Conservation (phyloP, 1,140 invertebrate genomes). For the Aphelinus certus region DNA sequence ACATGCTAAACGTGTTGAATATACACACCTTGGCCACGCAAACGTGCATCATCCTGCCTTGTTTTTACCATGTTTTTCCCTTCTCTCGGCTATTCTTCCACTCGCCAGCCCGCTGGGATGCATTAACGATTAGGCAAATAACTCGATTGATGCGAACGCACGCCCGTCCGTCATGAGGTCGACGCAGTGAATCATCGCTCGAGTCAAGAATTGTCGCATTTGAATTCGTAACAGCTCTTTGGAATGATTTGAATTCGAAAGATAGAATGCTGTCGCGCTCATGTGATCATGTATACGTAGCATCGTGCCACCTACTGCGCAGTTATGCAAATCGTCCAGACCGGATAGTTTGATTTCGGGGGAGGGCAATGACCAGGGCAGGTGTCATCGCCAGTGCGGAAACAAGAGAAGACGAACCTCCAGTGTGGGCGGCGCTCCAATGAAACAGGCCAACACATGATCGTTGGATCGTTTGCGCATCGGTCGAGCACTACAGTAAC, state of each 20-base stretch:
- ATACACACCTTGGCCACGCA: conserved; percentile 29
- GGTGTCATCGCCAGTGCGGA: neutral
- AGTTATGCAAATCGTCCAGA: conserved; percentile 1
- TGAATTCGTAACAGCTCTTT: too few relatives aligned
- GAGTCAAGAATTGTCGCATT: too few relatives aligned
- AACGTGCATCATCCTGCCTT: too few relatives aligned
- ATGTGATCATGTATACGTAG: neutral
- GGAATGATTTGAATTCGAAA: neutral
- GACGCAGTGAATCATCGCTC: too few relatives aligned
- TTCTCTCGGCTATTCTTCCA: conserved; percentile 22
- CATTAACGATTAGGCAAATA: too few relatives aligned
- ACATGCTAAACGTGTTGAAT: conserved; percentile 25
- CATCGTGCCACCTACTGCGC: too few relatives aligned
- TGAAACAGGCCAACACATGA: conserved; percentile 30
- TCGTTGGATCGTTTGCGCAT: conserved; percentile 16
- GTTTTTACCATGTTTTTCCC: too few relatives aligned
- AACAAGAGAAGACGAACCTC: neutral
- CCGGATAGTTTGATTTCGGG: conserved; percentile 7
- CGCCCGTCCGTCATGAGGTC: too few relatives aligned
- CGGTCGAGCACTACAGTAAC: neutral
- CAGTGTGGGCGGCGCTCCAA: conserved; percentile 14
- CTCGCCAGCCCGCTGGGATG: neutral
- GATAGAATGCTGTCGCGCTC: neutral
- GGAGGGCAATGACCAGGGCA: neutral
- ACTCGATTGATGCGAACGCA: too few relatives aligned